Percentiles rank a stretch among this genome's conserved stretches.
These are phyloP conservation scores for Schizothorax lantsangensis DNA, from an alignment of 2,797 vertebrate genomes.

Conservation along the genomic window DNA sequence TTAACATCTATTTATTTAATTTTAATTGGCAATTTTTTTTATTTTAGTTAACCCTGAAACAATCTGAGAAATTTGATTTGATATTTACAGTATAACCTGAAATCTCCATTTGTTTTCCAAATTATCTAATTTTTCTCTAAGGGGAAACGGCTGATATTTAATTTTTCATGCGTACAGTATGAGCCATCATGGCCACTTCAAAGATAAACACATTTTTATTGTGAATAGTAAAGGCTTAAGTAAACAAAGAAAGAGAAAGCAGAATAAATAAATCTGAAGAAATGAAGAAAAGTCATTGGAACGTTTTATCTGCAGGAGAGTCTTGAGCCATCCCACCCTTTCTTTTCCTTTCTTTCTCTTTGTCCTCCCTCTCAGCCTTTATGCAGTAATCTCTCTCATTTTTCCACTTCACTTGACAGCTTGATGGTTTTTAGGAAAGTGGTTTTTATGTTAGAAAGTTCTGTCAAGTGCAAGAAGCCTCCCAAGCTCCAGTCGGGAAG, in stretches of 20 bases:
- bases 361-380: slow-evolving; percentile 40
- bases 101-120: not conserved
- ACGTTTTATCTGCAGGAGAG: slow-evolving; percentile 60
- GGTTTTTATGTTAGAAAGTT: slow-evolving; percentile 69
- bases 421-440: slow-evolving; percentile 74
- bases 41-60: not conserved
- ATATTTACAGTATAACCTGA: not conserved
- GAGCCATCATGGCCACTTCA: not conserved
- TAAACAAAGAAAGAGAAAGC: slow-evolving; percentile 62
- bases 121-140: not conserved
- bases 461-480: slow-evolving; percentile 50
- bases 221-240: slow-evolving; percentile 65
- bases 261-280: slow-evolving; percentile 71
- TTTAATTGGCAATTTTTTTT: too few relatives aligned
- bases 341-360: slow-evolving; percentile 44
- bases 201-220: slow-evolving; percentile 56
- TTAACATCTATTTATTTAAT: not conserved
- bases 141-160: not conserved
- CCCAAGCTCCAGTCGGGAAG: slow-evolving; percentile 30
- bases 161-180: not conserved
- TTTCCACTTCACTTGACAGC: slow-evolving; percentile 70
- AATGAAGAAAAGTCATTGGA: slow-evolving; percentile 68
- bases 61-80: not conserved
- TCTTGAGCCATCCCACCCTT: slow-evolving; percentile 39
- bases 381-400: slow-evolving; percentile 64